A percentile compares a stretch with the other conserved stretches of the same genome.
Evolutionary conservation across 1,140 invertebrate genomes (phyloP).

Genomic region (Oncopodura yosiiana): DNA sequence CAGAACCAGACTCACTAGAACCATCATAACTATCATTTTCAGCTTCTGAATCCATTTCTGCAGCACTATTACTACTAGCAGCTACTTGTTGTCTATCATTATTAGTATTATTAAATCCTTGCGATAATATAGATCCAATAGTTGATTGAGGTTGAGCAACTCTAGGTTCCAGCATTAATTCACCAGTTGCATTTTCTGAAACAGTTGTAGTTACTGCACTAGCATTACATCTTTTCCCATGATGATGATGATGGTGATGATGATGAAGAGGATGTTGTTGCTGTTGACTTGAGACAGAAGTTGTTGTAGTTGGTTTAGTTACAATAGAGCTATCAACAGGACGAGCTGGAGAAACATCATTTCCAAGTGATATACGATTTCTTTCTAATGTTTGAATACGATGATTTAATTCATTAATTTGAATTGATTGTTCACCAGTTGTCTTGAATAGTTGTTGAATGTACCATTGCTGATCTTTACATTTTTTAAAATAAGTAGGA

Average conservation of each 20-base stretch:
- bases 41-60: neutral
- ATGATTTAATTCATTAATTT: conserved; percentile 15
- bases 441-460: conserved; percentile 48
- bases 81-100: conserved; percentile 7
- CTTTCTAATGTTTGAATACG: neutral
- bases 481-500: conserved; percentile 86
- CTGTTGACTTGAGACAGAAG: neutral
- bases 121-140: too few species aligned
- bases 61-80: neutral
- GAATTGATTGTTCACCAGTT: conserved; percentile 1
- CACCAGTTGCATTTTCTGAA: too few species aligned
- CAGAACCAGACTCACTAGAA: neutral
- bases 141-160: too few species aligned
- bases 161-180: too few species aligned
- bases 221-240: neutral
- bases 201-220: too few species aligned
- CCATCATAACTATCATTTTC: neutral
- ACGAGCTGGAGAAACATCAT: neutral
- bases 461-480: conserved; percentile 87
- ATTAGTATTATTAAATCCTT: too few species aligned
- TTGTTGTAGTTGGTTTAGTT: neutral
- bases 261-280: neutral
- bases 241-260: neutral
- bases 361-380: neutral
- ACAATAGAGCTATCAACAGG: too few species aligned